Evolutionary conservation across 1,140 invertebrate species (phyloP).

Genomic region (Cydia amplana): DNA sequence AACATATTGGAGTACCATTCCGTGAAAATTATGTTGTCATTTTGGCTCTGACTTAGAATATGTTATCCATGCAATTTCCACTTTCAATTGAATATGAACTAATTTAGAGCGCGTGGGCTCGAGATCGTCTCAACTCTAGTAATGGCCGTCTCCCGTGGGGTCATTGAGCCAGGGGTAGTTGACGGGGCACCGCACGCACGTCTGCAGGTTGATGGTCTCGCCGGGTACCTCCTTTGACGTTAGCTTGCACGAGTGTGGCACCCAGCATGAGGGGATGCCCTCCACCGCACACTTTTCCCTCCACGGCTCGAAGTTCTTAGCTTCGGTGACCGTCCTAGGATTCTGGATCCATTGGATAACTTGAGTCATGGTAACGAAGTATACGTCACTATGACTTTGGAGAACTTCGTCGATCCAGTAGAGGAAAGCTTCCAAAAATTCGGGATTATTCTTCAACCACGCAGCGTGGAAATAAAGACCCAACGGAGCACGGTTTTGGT

Average conservation of each 20-base stretch:
- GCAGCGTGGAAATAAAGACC: slow-evolving; percentile 97
- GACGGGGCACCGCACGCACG: slow-evolving; percentile 94
- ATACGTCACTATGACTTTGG: slow-evolving; percentile 93
- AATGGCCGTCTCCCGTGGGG: slow-evolving; percentile 94
- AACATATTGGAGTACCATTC: slow-evolving; percentile 15
- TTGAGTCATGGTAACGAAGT: slow-evolving; percentile 98
- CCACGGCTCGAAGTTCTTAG: slow-evolving; percentile 96
- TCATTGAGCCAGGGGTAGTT: slow-evolving; percentile 97
- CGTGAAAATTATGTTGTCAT: slow-evolving; percentile 29
- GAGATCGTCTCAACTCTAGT: slow-evolving; percentile 82
- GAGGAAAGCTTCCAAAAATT: slow-evolving; percentile 95
- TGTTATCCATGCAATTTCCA: slow-evolving; percentile 64
- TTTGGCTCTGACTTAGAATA: slow-evolving; percentile 51
- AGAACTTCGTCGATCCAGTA: slow-evolving; percentile 97
- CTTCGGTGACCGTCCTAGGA: slow-evolving; percentile 89
- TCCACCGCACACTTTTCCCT: slow-evolving; percentile 94
- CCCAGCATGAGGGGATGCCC: slow-evolving; percentile 89
- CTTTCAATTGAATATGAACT: slow-evolving; percentile 68
- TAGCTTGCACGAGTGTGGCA: slow-evolving; percentile 93
- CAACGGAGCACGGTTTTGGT: slow-evolving; percentile 94
- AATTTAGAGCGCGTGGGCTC: slow-evolving; percentile 66
- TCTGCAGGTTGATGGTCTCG: slow-evolving; percentile 95
- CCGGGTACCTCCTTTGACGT: slow-evolving; percentile 95
- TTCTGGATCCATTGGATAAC: slow-evolving; percentile 98
- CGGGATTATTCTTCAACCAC: slow-evolving; percentile 97